These are phyloP conservation scores for Halcyon badia DNA, from an alignment of 2,797 vertebrate genomes.

Conservation along the genomic window DNA sequence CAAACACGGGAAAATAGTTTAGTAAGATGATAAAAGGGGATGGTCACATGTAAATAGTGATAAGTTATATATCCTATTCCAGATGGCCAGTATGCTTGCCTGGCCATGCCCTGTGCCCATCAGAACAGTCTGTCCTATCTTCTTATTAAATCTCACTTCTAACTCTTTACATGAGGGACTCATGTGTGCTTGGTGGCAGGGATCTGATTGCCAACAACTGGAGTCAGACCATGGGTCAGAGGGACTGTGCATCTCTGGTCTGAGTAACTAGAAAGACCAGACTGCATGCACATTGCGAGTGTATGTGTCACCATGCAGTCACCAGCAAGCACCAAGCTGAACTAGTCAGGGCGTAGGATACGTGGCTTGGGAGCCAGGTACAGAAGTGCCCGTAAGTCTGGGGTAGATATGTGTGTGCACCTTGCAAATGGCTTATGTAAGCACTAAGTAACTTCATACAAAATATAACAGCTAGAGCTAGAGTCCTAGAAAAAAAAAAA, in stretches of 20 bases:
- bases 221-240: not conserved
- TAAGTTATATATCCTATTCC: not conserved
- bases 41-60: not conserved
- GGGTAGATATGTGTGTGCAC: too few relatives aligned
- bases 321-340: not conserved
- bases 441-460: not conserved
- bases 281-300: accelerated
- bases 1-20: not conserved
- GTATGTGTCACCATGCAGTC: not conserved
- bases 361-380: not conserved
- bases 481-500: not conserved
- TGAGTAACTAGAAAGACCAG: not conserved
- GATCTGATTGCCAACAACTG: not conserved
- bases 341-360: not conserved
- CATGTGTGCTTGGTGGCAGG: not conserved
- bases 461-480: not conserved
- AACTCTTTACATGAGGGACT: not conserved
- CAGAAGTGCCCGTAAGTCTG: not conserved
- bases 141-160: not conserved
- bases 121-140: not conserved
- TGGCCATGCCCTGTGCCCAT: not conserved
- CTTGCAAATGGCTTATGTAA: not conserved
- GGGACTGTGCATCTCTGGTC: not conserved
- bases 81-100: not conserved
- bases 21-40: not conserved